Conservation (phyloP, 2,797 vertebrate species). For the Microctenopoma lineatum region DNA sequence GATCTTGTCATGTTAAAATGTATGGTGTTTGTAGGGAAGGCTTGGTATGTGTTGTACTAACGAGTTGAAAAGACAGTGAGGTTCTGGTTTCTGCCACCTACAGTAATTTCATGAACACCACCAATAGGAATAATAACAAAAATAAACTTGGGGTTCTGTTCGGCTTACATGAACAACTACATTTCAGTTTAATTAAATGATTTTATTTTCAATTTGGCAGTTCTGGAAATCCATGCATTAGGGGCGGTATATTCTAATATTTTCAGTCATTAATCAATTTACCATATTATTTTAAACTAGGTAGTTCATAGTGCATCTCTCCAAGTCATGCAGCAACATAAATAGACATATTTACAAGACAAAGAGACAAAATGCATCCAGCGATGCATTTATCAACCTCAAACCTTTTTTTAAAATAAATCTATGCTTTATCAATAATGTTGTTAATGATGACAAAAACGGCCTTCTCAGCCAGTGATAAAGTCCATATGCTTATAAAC, state of each 20-base stretch:
- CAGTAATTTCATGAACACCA: background rate
- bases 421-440: conserved; percentile 24
- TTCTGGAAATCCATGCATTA: conserved; percentile 11
- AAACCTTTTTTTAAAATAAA: conserved; percentile 30
- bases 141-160: background rate
- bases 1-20: too few species aligned
- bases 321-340: conserved; percentile 62
- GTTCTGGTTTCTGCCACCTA: too few species aligned
- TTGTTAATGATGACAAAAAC: conserved; percentile 23
- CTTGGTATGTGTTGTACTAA: too few species aligned
- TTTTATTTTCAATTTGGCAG: conserved; percentile 20
- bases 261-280: conserved; percentile 4
- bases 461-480: conserved; percentile 7
- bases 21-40: too few species aligned
- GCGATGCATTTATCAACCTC: conserved; percentile 30
- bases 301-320: conserved; percentile 38
- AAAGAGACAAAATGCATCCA: conserved; percentile 42
- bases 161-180: background rate
- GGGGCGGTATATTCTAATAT: background rate
- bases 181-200: background rate
- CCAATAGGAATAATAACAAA: background rate
- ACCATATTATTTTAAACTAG: background rate
- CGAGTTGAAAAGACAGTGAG: too few species aligned
- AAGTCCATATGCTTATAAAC: conserved; percentile 5
- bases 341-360: conserved; percentile 42